Evolutionary conservation across 2,113 vertebrate species (phyloP), one percentile per base, ranked within the genome.

Genomic region (Geococcyx californianus): DNA sequence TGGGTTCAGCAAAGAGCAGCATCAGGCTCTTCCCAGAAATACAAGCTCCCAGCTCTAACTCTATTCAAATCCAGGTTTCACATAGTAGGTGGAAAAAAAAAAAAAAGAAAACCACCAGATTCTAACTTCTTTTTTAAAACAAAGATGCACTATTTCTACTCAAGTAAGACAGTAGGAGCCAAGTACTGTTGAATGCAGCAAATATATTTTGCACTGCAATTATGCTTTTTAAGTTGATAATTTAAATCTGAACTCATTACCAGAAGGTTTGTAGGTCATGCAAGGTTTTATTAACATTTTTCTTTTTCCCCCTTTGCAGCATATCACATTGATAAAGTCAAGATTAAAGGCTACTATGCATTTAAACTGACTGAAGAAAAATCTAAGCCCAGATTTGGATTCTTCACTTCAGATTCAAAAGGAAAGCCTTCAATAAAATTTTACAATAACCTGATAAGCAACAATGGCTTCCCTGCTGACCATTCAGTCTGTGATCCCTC

Each of bases 301-400:
- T 62, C 20, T 36, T 36, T 19, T 2, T 10, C 8, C 42, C 56
- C 82, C 68, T 90, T 93, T 95, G 16, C 97, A 99, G 99, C 99
- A 84, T 98, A 97, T 47, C 96, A 98, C 45, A 90, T 98, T 28
- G 99, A 99, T 91, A 97, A 98, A 67, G 97, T 99, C 87, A 99
- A 99, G 94, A 96, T 99, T 67, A 98, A 98, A 94, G 99, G 99
- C 56, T 99, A 99, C 94, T 99, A 99, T 5, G 92, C 98, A 12
- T 99, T 99, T 98, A 99, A 98, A 54, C 94, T 99, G 85, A 95
- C 98, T 89, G 98, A 99, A 98, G 97, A 99, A 96, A 98, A 97
- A 90, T 97, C 98, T 6, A 97, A 96, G 26, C 98, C 98, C 9
- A 97, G 98, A 90, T 99, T 98, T 81, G 99, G 99, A 78, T 98